Conservation (phyloP, 2,888 invertebrate species). For the Coremacera marginata region DNA sequence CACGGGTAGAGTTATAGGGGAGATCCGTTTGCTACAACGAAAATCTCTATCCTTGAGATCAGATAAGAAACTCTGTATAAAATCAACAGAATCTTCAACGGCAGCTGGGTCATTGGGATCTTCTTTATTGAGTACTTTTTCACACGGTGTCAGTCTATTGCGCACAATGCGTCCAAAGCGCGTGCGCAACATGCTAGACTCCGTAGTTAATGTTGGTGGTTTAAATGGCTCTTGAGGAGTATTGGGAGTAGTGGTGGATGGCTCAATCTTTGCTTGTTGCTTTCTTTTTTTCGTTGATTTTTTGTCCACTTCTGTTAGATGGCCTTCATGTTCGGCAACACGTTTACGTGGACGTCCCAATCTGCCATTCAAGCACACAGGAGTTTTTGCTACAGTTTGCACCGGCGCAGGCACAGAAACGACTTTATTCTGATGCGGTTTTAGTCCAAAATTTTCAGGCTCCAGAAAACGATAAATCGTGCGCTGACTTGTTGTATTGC, state of each 20-base stretch:
- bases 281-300: constrained; percentile 32
- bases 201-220: background rate
- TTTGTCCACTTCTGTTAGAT: background rate
- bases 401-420: background rate
- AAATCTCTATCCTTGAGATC: constrained; percentile 52
- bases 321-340: background rate
- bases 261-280: background rate
- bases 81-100: constrained; percentile 44
- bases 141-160: background rate
- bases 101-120: constrained; percentile 30
- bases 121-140: background rate
- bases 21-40: constrained; percentile 40
- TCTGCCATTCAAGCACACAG: constrained; percentile 44
- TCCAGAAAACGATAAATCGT: constrained; percentile 63
- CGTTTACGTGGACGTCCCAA: constrained; percentile 56
- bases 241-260: constrained; percentile 1
- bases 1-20: background rate
- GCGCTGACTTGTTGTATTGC: constrained; percentile 59
- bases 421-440: constrained; percentile 20
- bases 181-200: constrained; percentile 49
- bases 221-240: background rate
- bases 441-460: constrained; percentile 59
- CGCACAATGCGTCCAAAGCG: constrained; percentile 59
- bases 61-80: constrained; percentile 54
- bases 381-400: background rate